Evolutionary conservation across 1,140 invertebrate species (phyloP).

Genomic region (Eumeta japonica): DNA sequence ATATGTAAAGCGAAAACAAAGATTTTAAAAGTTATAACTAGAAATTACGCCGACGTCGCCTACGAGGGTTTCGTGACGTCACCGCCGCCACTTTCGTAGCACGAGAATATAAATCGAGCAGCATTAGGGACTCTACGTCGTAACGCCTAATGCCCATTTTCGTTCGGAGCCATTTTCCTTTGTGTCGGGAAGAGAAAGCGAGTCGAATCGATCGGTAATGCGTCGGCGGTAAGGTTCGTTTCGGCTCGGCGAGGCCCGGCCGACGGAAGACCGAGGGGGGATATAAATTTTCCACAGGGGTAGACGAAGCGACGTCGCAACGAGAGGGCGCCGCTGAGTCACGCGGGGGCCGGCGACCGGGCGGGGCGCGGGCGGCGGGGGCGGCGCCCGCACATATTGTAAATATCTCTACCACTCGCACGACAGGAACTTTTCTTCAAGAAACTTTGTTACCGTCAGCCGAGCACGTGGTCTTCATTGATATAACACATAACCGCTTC

Average conservation of each 20-base stretch:
- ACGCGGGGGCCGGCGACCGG: constrained; percentile 31
- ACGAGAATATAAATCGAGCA: too few species aligned
- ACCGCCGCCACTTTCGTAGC: constrained; percentile 35
- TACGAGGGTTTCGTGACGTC: constrained; percentile 35
- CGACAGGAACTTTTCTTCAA: constrained; percentile 55
- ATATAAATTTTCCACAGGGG: constrained; percentile 56
- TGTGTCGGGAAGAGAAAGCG: constrained; percentile 27
- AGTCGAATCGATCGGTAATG: constrained; percentile 30
- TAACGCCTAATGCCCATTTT: neutral
- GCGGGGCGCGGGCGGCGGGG: too few species aligned
- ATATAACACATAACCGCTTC: constrained; percentile 43
- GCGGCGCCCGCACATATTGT: constrained; percentile 50
- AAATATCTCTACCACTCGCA: constrained; percentile 53
- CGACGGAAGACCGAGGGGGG: constrained; percentile 46
- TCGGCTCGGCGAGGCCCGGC: constrained; percentile 14
- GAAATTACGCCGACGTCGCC: constrained; percentile 11
- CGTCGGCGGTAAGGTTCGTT: constrained; percentile 24
- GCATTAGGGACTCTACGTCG: too few species aligned
- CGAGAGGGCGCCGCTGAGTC: constrained; percentile 52
- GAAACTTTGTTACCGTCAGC: constrained; percentile 56
- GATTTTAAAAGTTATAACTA: neutral
- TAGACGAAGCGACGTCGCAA: constrained; percentile 52
- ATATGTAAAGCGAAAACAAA: too few species aligned
- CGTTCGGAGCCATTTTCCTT: constrained; percentile 28
- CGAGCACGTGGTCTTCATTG: constrained; percentile 47